phyloP scores from a whole-genome alignment of 2,888 invertebrate genomes.

The Notodonta ziczac region DNA sequence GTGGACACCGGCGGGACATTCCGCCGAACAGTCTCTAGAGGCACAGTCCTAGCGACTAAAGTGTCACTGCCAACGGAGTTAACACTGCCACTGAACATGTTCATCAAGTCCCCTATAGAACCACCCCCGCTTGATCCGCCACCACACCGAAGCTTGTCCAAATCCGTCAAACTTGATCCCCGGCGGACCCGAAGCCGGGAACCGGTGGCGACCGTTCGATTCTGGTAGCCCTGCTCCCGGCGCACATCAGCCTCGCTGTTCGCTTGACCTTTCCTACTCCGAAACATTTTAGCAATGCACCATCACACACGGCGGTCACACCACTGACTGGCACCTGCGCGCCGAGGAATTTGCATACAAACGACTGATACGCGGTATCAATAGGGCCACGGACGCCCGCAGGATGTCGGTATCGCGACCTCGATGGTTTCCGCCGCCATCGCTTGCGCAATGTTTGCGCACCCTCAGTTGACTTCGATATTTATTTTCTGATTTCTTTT shows the following conservation, averaged over 20 bases:
- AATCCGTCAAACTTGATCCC: slow-evolving; percentile 89
- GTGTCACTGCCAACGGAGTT: slow-evolving; percentile 90
- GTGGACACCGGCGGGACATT: slow-evolving; percentile 75
- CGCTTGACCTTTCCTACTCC: slow-evolving; percentile 72
- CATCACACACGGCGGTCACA: slow-evolving; percentile 53
- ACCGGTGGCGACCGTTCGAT: slow-evolving; percentile 71
- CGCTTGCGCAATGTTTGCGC: slow-evolving; percentile 65
- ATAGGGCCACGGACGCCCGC: slow-evolving; percentile 82
- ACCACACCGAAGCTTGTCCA: slow-evolving; percentile 86
- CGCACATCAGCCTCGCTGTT: slow-evolving; percentile 77
- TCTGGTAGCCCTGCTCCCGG: slow-evolving; percentile 84
- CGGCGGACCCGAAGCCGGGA: slow-evolving; percentile 86
- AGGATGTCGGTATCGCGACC: slow-evolving; percentile 76
- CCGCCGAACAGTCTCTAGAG: slow-evolving; percentile 88
- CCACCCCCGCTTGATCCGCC: slow-evolving; percentile 80
- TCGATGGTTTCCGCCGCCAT: slow-evolving; percentile 71
- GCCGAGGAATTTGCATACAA: slow-evolving; percentile 72
- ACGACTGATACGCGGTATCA: slow-evolving; percentile 73
- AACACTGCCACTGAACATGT: slow-evolving; percentile 89
- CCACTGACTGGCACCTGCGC: slow-evolving; percentile 67
- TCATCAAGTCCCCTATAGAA: slow-evolving; percentile 92
- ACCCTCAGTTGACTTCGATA: slow-evolving; percentile 51
- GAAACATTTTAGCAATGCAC: slow-evolving; percentile 63
- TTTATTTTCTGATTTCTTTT: slow-evolving; percentile 43
- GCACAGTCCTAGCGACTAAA: slow-evolving; percentile 88